phyloP scores from a whole-genome alignment of 2,888 invertebrate genomes.

The Venusia cambrica region DNA sequence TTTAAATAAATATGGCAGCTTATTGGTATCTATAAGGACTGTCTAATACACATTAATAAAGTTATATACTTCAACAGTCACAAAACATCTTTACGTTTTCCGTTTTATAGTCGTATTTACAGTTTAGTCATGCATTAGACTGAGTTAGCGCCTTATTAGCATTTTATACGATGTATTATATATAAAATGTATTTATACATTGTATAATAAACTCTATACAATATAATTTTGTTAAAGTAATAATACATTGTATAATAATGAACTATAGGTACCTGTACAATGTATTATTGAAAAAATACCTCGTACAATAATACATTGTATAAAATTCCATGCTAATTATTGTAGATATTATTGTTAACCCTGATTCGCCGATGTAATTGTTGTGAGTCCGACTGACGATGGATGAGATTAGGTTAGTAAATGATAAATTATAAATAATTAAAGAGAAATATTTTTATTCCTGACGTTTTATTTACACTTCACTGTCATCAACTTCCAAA shows the following conservation, averaged over 20 bases:
- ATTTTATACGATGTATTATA: slow-evolving; percentile 37
- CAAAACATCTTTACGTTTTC: slow-evolving; percentile 31
- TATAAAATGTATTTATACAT: slow-evolving; percentile 31
- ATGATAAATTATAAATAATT: slow-evolving; percentile 74
- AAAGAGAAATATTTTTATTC: slow-evolving; percentile 73
- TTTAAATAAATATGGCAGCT: slow-evolving; percentile 17
- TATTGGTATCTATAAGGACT: slow-evolving; percentile 11
- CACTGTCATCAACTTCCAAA: too few species aligned
- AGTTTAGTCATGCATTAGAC: slow-evolving; percentile 70
- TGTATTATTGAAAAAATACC: too few species aligned
- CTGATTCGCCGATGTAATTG: slow-evolving; percentile 56
- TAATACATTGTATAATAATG: too few species aligned
- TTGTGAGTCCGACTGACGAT: slow-evolving; percentile 61
- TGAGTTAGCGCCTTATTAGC: slow-evolving; percentile 58
- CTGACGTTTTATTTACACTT: slow-evolving; percentile 29
- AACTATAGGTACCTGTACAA: too few species aligned
- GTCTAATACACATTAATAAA: slow-evolving; percentile 8
- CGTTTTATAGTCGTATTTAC: slow-evolving; percentile 26
- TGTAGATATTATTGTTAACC: slow-evolving; percentile 58
- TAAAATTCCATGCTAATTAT: too few species aligned
- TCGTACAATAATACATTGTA: too few species aligned
- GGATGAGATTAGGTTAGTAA: slow-evolving; percentile 61
- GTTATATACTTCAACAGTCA: slow-evolving; percentile 23
- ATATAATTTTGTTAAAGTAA: too few species aligned
- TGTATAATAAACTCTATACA: slow-evolving; percentile 37